Evolutionary conservation across 1,140 invertebrate species (phyloP), one percentile per base, ranked within the genome.

Genomic region (Pissodes strobi): DNA sequence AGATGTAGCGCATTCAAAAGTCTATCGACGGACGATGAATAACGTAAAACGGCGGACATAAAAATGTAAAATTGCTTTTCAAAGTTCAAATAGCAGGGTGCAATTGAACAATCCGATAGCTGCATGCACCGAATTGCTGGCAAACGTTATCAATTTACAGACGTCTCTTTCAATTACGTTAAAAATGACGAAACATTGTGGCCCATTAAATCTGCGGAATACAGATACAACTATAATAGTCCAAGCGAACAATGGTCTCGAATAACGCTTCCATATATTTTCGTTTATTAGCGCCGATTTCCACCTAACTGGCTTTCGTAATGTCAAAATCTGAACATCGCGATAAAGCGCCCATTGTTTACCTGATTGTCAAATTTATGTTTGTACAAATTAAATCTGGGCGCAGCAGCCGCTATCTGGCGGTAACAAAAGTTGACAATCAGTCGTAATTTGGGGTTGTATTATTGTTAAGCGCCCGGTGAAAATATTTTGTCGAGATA

Each of bases 351-450:
- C 60, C 74, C 74, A 78, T 78, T 78, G 75, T 78, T 77, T 76
- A 76, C 74, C 74, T 76, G 75, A 77, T 78, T 78, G 75, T 78
- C 72, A 72, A 77, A 78, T 78, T 78, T 77, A 77, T 75, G 76
- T 76, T 76, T 74, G 75, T 77, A 77, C 76, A 78, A 78, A 78
- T 77, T 78, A 77, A 78, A 78, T 78, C 73, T 73, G 74, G 64
- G 66, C 68, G 46, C 71, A 61, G 67, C 57, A 61, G 68, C 62
- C 62, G 72, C 68, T 76, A 74, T 75, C 75, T 74, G 64, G 60
- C 61, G 69, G 72, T 68, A 66, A 76, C 75, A 74, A 77, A 74
- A 75, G 71, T 75, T 74, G 71, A 74, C 72, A 73, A 74, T 74
- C 70, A 69, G 64, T 57, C 62, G 64, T 60, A 71, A 62, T 57